Percentiles rank a stretch among this genome's conserved stretches.
phyloP scores from a whole-genome alignment of 2,797 vertebrate genomes.

The Ciconia nigra region DNA sequence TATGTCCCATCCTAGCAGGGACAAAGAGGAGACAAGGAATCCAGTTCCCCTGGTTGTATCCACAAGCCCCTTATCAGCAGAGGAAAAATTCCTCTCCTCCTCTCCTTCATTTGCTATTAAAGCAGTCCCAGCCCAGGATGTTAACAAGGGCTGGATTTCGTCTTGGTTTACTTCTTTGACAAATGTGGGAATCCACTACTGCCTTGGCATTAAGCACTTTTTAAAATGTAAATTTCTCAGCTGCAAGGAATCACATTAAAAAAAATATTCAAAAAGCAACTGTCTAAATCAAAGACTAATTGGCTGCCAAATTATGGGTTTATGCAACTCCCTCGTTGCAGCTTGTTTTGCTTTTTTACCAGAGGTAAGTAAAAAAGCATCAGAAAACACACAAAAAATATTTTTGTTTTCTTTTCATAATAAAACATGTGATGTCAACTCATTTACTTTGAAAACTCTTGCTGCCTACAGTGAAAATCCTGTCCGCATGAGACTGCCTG shows the following conservation, averaged over 20 bases:
- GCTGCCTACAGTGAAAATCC: neutral
- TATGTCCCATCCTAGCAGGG: fast-evolving
- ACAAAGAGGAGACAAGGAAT: neutral
- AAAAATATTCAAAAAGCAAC: conserved; percentile 53
- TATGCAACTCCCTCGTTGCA: conserved; percentile 43
- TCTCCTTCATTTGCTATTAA: neutral
- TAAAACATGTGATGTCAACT: conserved; percentile 48
- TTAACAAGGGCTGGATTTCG: conserved; percentile 22
- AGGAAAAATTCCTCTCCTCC: neutral
- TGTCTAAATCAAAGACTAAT: conserved; percentile 78
- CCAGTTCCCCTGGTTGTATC: neutral
- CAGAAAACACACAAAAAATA: conserved; percentile 62
- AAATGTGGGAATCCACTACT: conserved; percentile 67
- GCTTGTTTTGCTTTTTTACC: conserved; percentile 47
- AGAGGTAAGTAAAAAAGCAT: conserved; percentile 67
- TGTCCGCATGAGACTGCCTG: neutral
- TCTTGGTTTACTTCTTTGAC: conserved; percentile 57
- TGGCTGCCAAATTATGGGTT: conserved; percentile 77
- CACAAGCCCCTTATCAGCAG: neutral
- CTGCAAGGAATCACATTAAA: conserved; percentile 69
- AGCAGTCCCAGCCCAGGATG: neutral
- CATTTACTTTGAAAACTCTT: conserved; percentile 49
- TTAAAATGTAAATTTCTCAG: conserved; percentile 79
- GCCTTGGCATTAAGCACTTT: conserved; percentile 74
- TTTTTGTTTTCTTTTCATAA: conserved; percentile 70